Conservation (phyloP, 2,113 vertebrate species). For the Felis chaus region DNA sequence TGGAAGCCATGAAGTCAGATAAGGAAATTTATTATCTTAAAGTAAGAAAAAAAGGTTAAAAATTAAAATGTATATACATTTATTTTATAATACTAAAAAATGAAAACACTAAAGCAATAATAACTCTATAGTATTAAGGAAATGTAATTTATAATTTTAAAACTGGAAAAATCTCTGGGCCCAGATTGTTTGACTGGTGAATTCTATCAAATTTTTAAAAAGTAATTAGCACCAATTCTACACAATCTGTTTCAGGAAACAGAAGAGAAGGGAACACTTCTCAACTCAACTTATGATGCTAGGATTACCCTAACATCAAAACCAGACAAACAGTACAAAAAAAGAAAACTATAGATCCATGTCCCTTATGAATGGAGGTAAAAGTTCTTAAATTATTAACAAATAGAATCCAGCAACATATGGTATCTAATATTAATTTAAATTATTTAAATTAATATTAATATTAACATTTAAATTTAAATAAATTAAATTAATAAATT, state of each 20-base stretch:
- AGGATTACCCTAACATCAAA: background rate
- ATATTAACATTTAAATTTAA: too few species aligned
- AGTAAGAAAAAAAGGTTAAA: background rate
- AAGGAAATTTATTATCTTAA: background rate
- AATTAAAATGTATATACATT: background rate
- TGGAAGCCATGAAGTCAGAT: background rate
- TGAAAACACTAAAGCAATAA: background rate
- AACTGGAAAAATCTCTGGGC: background rate
- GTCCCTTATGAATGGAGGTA: background rate
- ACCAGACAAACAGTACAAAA: background rate
- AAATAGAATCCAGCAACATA: background rate
- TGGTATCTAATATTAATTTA: background rate
- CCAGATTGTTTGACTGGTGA: background rate
- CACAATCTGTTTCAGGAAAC: background rate
- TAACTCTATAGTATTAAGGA: background rate
- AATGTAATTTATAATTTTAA: background rate
- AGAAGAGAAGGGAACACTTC: background rate
- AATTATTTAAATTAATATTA: too few species aligned
- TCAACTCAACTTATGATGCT: background rate
- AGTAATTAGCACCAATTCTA: background rate
- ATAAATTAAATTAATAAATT: too few species aligned
- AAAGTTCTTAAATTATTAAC: slow-evolving; percentile 4
- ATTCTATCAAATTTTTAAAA: background rate
- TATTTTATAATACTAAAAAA: background rate
- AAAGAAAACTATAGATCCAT: background rate